A percentile compares a stretch with the other conserved stretches of the same genome.
Conservation (phyloP, 2,797 vertebrate species). For the Sebastes matsubarae region DNA sequence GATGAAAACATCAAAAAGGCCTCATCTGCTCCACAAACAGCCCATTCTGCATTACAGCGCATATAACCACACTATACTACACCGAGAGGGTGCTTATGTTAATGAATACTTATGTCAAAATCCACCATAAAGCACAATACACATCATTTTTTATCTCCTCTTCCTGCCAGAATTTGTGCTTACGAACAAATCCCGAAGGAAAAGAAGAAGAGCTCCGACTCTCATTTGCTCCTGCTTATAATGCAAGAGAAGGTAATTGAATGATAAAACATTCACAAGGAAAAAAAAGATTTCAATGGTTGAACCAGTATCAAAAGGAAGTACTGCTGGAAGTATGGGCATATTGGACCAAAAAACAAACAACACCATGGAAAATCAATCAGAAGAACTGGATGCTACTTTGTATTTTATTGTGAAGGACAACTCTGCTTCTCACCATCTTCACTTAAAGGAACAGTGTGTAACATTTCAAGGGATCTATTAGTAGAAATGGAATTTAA, state of each 20-base stretch:
- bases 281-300: background rate
- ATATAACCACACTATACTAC: background rate
- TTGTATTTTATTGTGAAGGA: background rate
- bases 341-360: background rate
- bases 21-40: conserved; percentile 37
- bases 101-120: conserved; percentile 2
- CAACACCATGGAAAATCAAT: background rate
- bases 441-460: background rate
- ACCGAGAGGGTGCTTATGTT: background rate
- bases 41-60: conserved; percentile 8
- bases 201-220: background rate
- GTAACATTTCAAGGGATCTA: background rate
- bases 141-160: background rate
- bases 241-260: background rate
- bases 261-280: background rate
- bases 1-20: conserved; percentile 61
- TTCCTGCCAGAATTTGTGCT: background rate
- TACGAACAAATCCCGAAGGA: background rate
- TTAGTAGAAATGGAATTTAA: background rate
- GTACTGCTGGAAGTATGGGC: background rate
- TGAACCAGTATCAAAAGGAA: background rate
- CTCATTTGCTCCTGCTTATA: background rate
- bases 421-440: background rate
- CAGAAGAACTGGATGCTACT: background rate
- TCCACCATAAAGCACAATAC: background rate